Base-by-base conservation (phyloP, 2,797 vertebrate genomes). In the Saguinus oedipus region DNA sequence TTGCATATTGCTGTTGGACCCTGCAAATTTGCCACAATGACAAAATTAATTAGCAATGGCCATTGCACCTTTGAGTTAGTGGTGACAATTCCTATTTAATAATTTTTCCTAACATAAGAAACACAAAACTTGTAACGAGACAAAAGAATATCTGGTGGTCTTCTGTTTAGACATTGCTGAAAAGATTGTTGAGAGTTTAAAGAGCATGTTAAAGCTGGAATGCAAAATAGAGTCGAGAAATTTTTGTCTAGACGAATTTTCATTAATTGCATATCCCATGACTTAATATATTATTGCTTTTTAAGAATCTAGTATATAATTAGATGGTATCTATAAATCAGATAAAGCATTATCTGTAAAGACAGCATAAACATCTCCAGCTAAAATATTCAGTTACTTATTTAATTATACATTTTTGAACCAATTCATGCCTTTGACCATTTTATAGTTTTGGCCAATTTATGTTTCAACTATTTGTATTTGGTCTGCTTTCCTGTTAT, bases 351-450 rank as follows among this genome's bases (percentile, higher is more conserved):
- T 80, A 13, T 55, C 15, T 68, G 17, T 11, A 84, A 92, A 81
- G 20, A 4, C 39, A 36, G 33, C 26, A 14, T 87, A 83, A 36
- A 17, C 3, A 61, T 75, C 24, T 39, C 55, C 75, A 70, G 19
- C 30, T 91, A 86, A 82, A 78, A 79, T 24, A 76, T 42, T 88
- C 10, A 70, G n/a, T 53, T 44, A 36, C 7, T 82, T 78, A 36
- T 27, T 97, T 61, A n/a, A 19, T 86, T 88, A 44, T 33, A 93
- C 57, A 94, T 90, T 42, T 90, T 83, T 81, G 4, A 89, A 79
- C 12, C 9, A 70, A 88, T 68, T 87, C 5, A 17, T 68, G 39
- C 20, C 46, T 90, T 84, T 3, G 74, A 36, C 26, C 8, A 30
- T 81, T 39, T 88, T 78, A 36, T 59, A 24, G 50, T 88, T 93